phyloP scores from a whole-genome alignment of 2,797 vertebrate genomes.

The Alca torda region DNA sequence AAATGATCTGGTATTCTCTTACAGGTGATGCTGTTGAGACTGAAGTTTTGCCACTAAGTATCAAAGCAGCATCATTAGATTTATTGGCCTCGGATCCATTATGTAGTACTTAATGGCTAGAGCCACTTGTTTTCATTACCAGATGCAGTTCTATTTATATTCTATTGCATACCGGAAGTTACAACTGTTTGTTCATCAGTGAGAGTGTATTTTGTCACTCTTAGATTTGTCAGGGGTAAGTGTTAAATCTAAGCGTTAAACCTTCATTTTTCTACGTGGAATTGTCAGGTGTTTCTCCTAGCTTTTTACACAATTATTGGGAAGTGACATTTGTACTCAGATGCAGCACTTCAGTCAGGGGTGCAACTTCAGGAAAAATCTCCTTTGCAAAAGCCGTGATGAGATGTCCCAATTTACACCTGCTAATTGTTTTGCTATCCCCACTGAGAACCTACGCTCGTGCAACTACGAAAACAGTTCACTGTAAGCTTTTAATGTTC shows the following conservation, averaged over 20 bases:
- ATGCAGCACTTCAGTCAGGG: neutral
- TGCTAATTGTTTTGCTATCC: neutral
- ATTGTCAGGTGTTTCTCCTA: neutral
- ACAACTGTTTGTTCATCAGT: neutral
- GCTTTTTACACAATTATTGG: neutral
- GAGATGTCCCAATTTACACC: neutral
- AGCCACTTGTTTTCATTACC: neutral
- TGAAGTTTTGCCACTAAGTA: neutral
- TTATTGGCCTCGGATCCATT: neutral
- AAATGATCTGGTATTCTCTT: neutral
- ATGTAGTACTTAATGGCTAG: neutral
- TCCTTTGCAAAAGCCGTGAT: neutral
- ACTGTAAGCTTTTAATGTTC: neutral
- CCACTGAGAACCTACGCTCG: neutral
- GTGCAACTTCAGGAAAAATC: neutral
- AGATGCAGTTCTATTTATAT: neutral
- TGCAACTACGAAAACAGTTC: neutral
- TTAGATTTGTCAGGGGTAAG: neutral
- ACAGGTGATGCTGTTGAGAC: neutral
- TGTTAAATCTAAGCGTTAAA: neutral
- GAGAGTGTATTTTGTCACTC: neutral
- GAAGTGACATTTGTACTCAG: neutral
- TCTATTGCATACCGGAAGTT: neutral
- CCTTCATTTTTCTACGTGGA: accelerated
- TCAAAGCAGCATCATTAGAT: neutral